Base-by-base conservation (phyloP, 2,888 invertebrate genomes). In the Ormia ochracea region DNA sequence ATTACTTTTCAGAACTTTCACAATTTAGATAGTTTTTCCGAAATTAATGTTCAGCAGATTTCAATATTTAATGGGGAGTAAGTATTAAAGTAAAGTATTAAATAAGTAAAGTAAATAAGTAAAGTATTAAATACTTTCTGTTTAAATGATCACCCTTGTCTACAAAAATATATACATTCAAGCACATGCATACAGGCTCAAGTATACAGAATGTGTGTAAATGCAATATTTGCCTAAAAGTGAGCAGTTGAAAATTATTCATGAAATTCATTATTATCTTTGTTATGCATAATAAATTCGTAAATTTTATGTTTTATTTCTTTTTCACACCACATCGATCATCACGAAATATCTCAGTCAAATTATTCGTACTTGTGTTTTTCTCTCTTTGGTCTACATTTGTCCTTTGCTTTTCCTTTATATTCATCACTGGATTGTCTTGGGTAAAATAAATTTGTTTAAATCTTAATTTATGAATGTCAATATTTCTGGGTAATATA, bases 401-500 rank as follows among this genome's bases (percentile, higher is more conserved):
- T 45, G 26, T 45, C 36, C 48, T 61, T 41, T 7, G 10, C 12
- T 17, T 21, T 31, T 50, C 33, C 5, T n/a, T 61, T 4, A 23
- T 61, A 9, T 66, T 56, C n/a, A 38, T 50, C 14, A 41, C 59
- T 45, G 36, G 41, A 70, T 61, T 66, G 36, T 65, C 6, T 65
- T 58, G 33, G 38, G 28, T 28, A 48, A 74, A 68, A 26, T 33
- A 23, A 61, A 68, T 63, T 58, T 50, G 43, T 65, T 75, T 66
- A 48, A 54, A 68, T 72, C 61, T 66, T 9, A 72, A 61, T 76
- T 68, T 72, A 80, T 80, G 61, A 61, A 54, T 75, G 70, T 72
- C 61, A 80, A 68, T 76, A 76, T 72, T 75, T 80, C 61, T 80
- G 75, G 70, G 54, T 68, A 75, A 80, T 75, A 74, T 45, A 72